Evolutionary conservation across 1,140 invertebrate genomes (phyloP).

Genomic region (Galendromus occidentalis): DNA sequence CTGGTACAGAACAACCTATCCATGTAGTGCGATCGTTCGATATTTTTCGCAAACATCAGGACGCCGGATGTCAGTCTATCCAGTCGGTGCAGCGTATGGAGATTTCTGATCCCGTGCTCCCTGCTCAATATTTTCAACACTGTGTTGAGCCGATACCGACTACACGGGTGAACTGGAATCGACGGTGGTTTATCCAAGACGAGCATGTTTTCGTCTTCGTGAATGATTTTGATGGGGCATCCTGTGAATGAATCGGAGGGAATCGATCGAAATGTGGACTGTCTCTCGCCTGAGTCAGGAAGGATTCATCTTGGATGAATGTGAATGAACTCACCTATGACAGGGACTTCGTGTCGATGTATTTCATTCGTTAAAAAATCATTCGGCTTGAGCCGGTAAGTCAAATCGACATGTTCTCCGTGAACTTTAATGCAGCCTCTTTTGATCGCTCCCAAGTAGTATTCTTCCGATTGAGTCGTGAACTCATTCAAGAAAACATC

Average conservation of each 20-base stretch:
- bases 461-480: slow-evolving; percentile 66
- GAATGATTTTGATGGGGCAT: slow-evolving; percentile 78
- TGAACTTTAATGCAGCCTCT: slow-evolving; percentile 75
- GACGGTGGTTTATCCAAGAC: slow-evolving; percentile 99
- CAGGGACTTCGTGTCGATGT: slow-evolving; percentile 22
- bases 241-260: slow-evolving; percentile 38
- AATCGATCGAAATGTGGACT: too few species aligned
- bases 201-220: slow-evolving; percentile 91
- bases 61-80: slow-evolving; percentile 46
- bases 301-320: too few species aligned
- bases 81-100: slow-evolving; percentile 44
- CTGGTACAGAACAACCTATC: slow-evolving; percentile 81
- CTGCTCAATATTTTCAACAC: slow-evolving; percentile 88
- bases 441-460: slow-evolving; percentile 39
- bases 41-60: slow-evolving; percentile 73
- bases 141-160: slow-evolving; percentile 84
- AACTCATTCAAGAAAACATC: slow-evolving; percentile 89
- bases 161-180: slow-evolving; percentile 94
- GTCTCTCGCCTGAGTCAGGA: too few species aligned
- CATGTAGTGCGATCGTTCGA: slow-evolving; percentile 72
- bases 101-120: slow-evolving; percentile 79
- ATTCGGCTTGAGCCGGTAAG: slow-evolving; percentile 80
- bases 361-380: slow-evolving; percentile 76
- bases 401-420: slow-evolving; percentile 65
- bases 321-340: slow-evolving; percentile 15